phyloP scores from a whole-genome alignment of 2,888 invertebrate species.

The Eulithis testata region DNA sequence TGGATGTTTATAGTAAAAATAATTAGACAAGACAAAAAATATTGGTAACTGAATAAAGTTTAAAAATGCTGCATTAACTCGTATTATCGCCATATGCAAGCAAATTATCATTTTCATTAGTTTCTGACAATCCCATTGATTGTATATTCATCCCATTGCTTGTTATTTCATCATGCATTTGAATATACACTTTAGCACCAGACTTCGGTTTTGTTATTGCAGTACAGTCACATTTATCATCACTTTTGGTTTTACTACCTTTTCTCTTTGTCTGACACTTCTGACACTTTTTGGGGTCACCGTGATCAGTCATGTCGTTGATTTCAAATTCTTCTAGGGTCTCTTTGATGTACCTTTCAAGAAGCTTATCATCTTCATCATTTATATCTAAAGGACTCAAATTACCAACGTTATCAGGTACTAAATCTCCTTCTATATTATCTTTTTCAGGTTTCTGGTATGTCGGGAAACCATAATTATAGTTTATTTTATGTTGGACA shows the following conservation, averaged over 20 bases:
- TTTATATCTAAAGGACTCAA: conserved; percentile 14
- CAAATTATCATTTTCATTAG: not conserved
- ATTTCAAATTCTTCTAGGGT: conserved; percentile 20
- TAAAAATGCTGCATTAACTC: not conserved
- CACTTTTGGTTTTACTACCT: conserved; percentile 1
- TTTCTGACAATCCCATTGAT: not conserved
- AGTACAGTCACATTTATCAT: conserved; percentile 10
- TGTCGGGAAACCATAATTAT: conserved; percentile 11
- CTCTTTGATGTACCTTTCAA: conserved; percentile 33
- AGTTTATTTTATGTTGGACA: conserved; percentile 11
- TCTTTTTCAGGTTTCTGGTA: not conserved
- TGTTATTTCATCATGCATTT: not conserved
- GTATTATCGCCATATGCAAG: not conserved
- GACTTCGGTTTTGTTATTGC: not conserved
- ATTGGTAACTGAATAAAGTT: too few species aligned
- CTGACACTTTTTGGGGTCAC: conserved; percentile 11
- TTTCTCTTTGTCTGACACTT: conserved; percentile 8
- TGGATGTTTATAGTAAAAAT: too few species aligned
- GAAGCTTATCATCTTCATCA: conserved; percentile 20
- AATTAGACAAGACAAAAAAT: too few species aligned
- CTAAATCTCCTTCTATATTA: not conserved
- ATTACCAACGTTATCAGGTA: not conserved
- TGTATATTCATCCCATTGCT: too few species aligned
- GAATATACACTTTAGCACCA: not conserved
- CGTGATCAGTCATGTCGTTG: conserved; percentile 8